Percentiles rank a stretch among this genome's conserved stretches.
Conservation (phyloP, 1,140 invertebrate species). For the Drosophila baimaii region DNA sequence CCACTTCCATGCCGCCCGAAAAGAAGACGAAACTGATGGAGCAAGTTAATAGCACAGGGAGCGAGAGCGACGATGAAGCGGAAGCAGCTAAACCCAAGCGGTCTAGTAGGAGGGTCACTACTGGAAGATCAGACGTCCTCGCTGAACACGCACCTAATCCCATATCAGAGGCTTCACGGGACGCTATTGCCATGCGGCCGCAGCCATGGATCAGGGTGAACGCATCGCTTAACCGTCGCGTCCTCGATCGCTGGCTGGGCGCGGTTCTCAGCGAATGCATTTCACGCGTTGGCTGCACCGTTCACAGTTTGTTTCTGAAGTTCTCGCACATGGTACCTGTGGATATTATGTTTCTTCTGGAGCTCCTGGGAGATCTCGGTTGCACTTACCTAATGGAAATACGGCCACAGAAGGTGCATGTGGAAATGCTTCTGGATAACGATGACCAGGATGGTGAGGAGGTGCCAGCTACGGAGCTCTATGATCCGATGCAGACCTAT, state of each 20-base stretch:
- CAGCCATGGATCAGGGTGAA: slow-evolving; percentile 91
- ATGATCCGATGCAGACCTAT: slow-evolving; percentile 66
- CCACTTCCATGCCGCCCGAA: slow-evolving; percentile 17
- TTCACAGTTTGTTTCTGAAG: slow-evolving; percentile 85
- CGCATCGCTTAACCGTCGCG: slow-evolving; percentile 88
- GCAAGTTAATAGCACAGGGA: slow-evolving; percentile 24
- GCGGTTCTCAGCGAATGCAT: slow-evolving; percentile 88
- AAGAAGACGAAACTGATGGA: slow-evolving; percentile 36
- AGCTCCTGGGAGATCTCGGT: slow-evolving; percentile 63
- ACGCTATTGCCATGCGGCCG: slow-evolving; percentile 76
- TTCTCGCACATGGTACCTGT: slow-evolving; percentile 85
- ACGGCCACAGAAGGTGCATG: slow-evolving; percentile 20
- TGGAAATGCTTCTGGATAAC: slow-evolving; percentile 42
- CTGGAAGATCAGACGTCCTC: neutral
- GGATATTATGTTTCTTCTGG: slow-evolving; percentile 73
- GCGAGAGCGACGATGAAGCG: slow-evolving; percentile 51
- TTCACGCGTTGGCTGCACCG: slow-evolving; percentile 86
- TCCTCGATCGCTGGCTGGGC: slow-evolving; percentile 89
- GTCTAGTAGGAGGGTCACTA: neutral
- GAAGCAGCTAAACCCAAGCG: slow-evolving; percentile 22
- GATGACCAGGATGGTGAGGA: slow-evolving; percentile 59
- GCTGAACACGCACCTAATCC: neutral
- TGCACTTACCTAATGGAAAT: slow-evolving; percentile 68
- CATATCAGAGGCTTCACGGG: slow-evolving; percentile 9
- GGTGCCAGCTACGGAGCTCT: slow-evolving; percentile 54